Base-by-base conservation (phyloP, 1,140 invertebrate genomes). In the Thaumetopoea pityocampa region DNA sequence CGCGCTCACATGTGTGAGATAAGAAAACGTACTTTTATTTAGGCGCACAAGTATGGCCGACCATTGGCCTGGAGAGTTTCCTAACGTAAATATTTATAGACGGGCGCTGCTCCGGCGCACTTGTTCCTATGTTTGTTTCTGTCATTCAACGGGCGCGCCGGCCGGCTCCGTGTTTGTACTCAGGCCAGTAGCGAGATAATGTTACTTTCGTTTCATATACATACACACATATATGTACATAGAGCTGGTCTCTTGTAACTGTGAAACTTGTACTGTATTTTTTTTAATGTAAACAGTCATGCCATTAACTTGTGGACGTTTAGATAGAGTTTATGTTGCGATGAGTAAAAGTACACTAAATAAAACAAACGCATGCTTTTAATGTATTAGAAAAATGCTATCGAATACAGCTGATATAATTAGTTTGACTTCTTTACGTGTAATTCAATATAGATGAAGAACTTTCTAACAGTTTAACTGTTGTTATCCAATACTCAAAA, bases 21-120 rank as follows among this genome's bases (percentile, higher is more conserved):
- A 82, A 82, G 76, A 83, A 79, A 73, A 60, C 65, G 62, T 69
- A 72, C 63, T 79, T 74, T 69, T 78, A 79, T 76, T 68, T 68
- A 77, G 59, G 58, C 56, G 44, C 54, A 34, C 29, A 50, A 40
- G 60, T 63, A 67, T 68, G 65, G 67, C 58, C 65, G 66, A 71
- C 63, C 70, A 71, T 72, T 80, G 76, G 76, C 73, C 66, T 67
- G 74, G 51, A 72, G 67, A 70, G 70, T 78, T 74, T 79, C 72
- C 64, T 74, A 78, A 77, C 61, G 70, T 79, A 83, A 83, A 83
- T 83, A 83, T 83, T 83, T 83, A 83, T 83, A 83, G 73, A 72
- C 61, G 55, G 52, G 54, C 60, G 50, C 56, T 43, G 55, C 56
- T 51, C 59, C 65, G 57, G 64, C 71, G 70, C 65, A 72, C 70